Evolutionary conservation across 2,797 vertebrate genomes (phyloP).

Genomic region (Megaceryle alcyon): DNA sequence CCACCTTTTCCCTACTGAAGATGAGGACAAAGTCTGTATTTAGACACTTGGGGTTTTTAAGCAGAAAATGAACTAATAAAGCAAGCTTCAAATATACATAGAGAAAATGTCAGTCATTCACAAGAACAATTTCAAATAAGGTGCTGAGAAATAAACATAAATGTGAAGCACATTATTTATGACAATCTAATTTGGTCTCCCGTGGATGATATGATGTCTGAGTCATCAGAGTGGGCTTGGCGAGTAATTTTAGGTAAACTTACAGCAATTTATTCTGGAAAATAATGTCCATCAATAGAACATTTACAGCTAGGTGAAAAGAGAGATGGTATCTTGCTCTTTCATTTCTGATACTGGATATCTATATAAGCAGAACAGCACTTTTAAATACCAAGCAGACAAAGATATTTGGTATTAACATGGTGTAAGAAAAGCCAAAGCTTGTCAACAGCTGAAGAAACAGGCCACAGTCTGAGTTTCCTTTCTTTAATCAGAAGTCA

Average conservation of each 20-base stretch:
- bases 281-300: not conserved
- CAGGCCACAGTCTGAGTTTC: not conserved
- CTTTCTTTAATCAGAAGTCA: not conserved
- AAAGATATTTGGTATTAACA: not conserved
- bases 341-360: not conserved
- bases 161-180: constrained; percentile 45
- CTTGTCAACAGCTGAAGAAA: not conserved
- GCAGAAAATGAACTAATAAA: constrained; percentile 39
- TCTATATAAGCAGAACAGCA: not conserved
- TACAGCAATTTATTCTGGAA: constrained; percentile 18
- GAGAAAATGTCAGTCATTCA: constrained; percentile 34
- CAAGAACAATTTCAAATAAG: constrained; percentile 34
- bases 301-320: not conserved
- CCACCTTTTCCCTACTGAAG: not conserved
- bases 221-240: constrained; percentile 59
- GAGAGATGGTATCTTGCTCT: not conserved
- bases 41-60: not conserved
- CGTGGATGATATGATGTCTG: constrained; percentile 21
- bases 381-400: constrained; percentile 5
- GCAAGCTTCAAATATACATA: not conserved
- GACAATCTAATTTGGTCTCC: constrained; percentile 59
- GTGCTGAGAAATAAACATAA: constrained; percentile 42
- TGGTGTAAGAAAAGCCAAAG: not conserved
- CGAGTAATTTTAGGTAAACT: constrained; percentile 59
- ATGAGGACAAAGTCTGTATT: not conserved